phyloP scores from a whole-genome alignment of 2,113 vertebrate species.

The Pedionomus torquatus region DNA sequence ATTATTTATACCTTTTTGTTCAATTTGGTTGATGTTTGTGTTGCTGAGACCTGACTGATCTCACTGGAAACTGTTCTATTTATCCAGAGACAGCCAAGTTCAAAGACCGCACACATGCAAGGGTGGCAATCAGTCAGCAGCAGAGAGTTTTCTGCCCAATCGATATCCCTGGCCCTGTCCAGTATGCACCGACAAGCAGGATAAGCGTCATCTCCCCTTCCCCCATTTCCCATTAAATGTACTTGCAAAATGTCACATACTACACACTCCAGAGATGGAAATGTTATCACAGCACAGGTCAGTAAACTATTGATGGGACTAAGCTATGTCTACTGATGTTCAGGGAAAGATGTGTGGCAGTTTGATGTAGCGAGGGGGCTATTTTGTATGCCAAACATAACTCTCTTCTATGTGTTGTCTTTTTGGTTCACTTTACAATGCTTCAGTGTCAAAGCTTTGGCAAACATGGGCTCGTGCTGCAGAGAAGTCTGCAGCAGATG shows the following conservation, averaged over 20 bases:
- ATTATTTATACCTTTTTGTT: background rate
- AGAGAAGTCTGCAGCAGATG: background rate
- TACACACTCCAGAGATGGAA: conserved; percentile 48
- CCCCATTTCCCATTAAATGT: background rate
- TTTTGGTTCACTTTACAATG: conserved; percentile 41
- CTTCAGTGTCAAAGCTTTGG: conserved; percentile 40
- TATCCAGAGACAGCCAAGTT: background rate
- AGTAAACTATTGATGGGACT: conserved; percentile 70
- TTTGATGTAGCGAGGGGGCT: conserved; percentile 24
- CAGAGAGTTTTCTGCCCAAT: background rate
- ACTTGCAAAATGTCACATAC: conserved; percentile 56
- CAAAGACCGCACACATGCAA: background rate
- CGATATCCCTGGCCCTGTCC: background rate
- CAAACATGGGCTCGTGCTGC: background rate
- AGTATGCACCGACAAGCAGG: background rate
- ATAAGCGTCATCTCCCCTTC: conserved; percentile 21
- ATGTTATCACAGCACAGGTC: conserved; percentile 71
- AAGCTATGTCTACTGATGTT: conserved; percentile 39
- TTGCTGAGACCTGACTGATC: background rate
- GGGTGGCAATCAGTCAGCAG: conserved; percentile 17
- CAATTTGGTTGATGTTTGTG: conserved; percentile 17
- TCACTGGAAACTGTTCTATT: conserved; percentile 19
- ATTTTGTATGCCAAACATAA: conserved; percentile 43
- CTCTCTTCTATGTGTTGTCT: background rate
- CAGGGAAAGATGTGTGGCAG: conserved; percentile 19